Base-by-base conservation (phyloP, 2,113 vertebrate species). In the Rallus limicola region DNA sequence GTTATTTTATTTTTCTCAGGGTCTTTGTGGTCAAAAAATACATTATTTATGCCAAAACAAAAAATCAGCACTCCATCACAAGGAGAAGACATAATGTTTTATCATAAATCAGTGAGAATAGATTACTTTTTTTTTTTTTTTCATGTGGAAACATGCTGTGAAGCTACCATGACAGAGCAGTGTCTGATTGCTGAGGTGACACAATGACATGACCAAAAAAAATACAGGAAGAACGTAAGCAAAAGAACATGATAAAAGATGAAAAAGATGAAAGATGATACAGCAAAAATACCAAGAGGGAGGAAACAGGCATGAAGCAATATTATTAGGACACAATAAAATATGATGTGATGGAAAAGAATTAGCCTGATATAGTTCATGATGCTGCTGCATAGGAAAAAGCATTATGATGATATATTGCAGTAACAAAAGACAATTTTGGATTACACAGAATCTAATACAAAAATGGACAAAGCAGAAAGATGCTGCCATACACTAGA, bases 241-340 rank as follows among this genome's bases (percentile, higher is more conserved):
- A 96, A 97, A 96, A 74, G 65, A 90, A 48, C 88, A 79, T 48
- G 77, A 94, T 82, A 79, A 90, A 90, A 48, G 88, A 79, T 48
- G 77, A 94, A 79, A 79, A 90, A 94, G 82, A 91, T 64, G 55
- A 95, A 94, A 93, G 87, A 90, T 93, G 77, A 87, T 78, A 56
- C 33, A 84, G 69, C 65, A 87, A 79, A 90, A 92, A 80, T 63
- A 81, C 19, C 38, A 86, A 0, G 1, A 88, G 71, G 64, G 80
- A 91, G 86, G 90, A 90, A 88, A 26, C 25, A 28, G 65, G 13
- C 59, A 87, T 68, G 75, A 85, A 94, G 86, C 77, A 95, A 93
- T 59, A 65, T 50, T 67, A 82, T 90, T 58, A 78, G 70, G 50
- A 82, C 55, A 77, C 33, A 72, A 80, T 44, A 95, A 79, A 94